These are phyloP conservation scores for Oryzaephilus surinamensis DNA, from an alignment of 1,140 invertebrate species.

Conservation along the genomic window DNA sequence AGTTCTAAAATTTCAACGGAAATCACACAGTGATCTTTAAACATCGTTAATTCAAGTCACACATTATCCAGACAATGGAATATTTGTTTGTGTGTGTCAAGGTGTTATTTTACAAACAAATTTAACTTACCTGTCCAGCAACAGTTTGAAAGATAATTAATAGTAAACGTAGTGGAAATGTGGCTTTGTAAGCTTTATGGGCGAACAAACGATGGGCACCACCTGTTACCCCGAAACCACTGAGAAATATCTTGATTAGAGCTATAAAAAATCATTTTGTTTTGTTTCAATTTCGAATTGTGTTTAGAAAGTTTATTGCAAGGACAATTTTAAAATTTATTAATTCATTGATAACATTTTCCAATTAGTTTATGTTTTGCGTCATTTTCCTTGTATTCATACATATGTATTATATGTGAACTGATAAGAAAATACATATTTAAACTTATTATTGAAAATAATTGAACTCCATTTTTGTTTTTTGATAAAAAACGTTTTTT, in stretches of 20 bases:
- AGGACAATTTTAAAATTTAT: too few species aligned
- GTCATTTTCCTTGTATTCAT: too few species aligned
- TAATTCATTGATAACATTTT: too few species aligned
- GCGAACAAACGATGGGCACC: constrained; percentile 45
- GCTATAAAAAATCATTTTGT: constrained; percentile 24
- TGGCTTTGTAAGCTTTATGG: constrained; percentile 45
- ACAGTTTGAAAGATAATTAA: constrained; percentile 41
- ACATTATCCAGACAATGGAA: background rate
- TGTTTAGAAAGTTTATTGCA: too few species aligned
- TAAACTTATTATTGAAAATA: background rate
- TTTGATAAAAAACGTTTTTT: constrained; percentile 4
- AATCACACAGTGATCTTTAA: background rate
- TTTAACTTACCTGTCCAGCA: constrained; percentile 41
- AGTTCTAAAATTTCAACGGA: constrained; percentile 33
- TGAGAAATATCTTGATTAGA: constrained; percentile 19
- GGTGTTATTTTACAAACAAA: constrained; percentile 7
- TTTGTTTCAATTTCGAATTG: too few species aligned
- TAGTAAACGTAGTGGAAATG: constrained; percentile 32
- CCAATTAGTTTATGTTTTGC: too few species aligned
- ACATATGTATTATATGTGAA: background rate
- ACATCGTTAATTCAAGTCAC: background rate
- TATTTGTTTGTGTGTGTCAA: background rate
- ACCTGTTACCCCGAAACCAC: constrained; percentile 39
- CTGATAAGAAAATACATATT: background rate
- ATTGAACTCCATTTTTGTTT: too few species aligned